phyloP scores from a whole-genome alignment of 2,888 invertebrate species.

The Cryptocephalus moraei region DNA sequence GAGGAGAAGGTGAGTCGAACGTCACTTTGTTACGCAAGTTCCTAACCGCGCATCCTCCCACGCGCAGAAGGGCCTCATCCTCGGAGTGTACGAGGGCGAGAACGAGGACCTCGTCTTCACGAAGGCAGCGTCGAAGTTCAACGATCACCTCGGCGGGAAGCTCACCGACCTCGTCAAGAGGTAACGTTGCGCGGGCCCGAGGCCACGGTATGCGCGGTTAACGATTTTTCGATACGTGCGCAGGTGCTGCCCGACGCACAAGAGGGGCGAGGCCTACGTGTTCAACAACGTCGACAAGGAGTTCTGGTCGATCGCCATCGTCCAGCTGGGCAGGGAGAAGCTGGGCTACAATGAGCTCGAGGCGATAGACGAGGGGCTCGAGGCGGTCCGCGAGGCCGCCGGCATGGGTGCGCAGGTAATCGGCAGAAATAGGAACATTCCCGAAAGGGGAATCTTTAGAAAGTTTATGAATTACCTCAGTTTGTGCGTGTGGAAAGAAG shows the following conservation, averaged over 20 bases:
- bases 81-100: conserved; percentile 43
- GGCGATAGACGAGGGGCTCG: conserved; percentile 56
- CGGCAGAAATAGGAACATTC: no score
- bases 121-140: conserved; percentile 40
- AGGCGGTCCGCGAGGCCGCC: conserved; percentile 55
- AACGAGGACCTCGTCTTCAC: conserved; percentile 40
- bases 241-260: conserved; percentile 14
- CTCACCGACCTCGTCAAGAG: conserved; percentile 40
- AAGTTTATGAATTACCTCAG: no score
- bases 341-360: conserved; percentile 54
- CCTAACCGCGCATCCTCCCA: no score
- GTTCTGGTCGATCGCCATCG: conserved; percentile 52
- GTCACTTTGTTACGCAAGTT: not conserved
- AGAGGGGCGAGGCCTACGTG: conserved; percentile 39
- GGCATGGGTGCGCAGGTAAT: conserved; percentile 44
- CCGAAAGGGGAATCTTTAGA: no score
- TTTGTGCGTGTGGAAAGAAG: no score
- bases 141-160: conserved; percentile 44
- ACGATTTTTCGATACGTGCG: no score
- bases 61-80: conserved; percentile 44
- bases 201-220: no score
- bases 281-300: conserved; percentile 51
- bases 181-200: conserved; percentile 29
- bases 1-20: conserved; percentile 16
- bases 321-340: conserved; percentile 53